Evolutionary conservation across 2,888 invertebrate genomes (phyloP).

Genomic region (Drosophila fulvimacula): DNA sequence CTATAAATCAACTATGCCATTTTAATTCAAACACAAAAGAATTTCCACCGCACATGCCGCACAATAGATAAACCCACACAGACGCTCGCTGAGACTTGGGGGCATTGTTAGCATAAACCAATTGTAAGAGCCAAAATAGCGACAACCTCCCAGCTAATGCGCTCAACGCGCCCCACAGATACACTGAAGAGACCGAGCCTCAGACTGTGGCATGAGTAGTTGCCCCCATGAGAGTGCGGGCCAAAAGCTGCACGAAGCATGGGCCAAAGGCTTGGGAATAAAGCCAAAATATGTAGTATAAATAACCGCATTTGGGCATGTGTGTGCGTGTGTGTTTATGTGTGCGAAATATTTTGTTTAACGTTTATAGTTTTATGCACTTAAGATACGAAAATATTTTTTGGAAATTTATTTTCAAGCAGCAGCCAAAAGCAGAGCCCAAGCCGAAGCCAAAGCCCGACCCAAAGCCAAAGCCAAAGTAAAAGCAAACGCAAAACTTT

Average conservation of each 20-base stretch:
- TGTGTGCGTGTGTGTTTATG: conserved; percentile 22
- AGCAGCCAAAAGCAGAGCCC: conserved; percentile 49
- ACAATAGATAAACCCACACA: conserved; percentile 30
- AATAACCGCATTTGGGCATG: conserved; percentile 69
- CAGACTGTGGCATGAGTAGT: conserved; percentile 22
- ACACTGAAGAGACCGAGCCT: conserved; percentile 35
- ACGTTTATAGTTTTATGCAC: conserved; percentile 80
- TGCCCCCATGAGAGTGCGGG: conserved; percentile 43
- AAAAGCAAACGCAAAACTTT: conserved; percentile 76
- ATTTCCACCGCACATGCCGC: conserved; percentile 57
- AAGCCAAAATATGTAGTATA: conserved; percentile 71
- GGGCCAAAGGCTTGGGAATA: conserved; percentile 74
- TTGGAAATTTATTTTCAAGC: conserved; percentile 73
- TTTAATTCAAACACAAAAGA: conserved; percentile 79
- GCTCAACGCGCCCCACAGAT: conserved; percentile 72
- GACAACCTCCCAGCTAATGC: conserved; percentile 73
- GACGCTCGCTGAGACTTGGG: conserved; percentile 13
- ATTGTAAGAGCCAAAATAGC: conserved; percentile 76
- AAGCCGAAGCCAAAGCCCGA: conserved; percentile 36
- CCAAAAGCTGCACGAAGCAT: conserved; percentile 64
- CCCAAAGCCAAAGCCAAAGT: conserved; percentile 63
- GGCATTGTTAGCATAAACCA: conserved; percentile 78
- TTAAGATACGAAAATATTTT: conserved; percentile 77
- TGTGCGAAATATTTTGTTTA: conserved; percentile 77
- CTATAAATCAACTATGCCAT: conserved; percentile 77